phyloP scores from a whole-genome alignment of 1,140 invertebrate genomes.

The Holcopasites calliopsidis region DNA sequence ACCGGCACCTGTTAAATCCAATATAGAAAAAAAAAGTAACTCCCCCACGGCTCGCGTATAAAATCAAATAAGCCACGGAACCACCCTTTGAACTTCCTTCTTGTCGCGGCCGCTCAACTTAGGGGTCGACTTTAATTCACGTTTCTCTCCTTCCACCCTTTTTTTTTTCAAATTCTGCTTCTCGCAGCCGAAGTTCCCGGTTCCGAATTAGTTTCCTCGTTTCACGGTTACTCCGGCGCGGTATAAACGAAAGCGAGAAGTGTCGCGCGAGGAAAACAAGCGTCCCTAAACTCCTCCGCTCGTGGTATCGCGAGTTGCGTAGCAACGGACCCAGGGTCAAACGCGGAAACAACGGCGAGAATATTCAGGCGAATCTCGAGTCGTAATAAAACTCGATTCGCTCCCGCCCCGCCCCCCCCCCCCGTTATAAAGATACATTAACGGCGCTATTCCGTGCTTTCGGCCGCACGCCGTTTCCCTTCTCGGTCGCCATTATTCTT shows the following conservation, averaged over 20 bases:
- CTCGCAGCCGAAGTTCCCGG: neutral
- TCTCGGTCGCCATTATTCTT: constrained; percentile 51
- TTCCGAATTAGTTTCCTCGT: constrained; percentile 31
- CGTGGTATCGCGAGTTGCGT: constrained; percentile 40
- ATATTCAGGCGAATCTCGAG: constrained; percentile 55
- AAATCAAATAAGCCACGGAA: neutral
- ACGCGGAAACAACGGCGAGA: constrained; percentile 41
- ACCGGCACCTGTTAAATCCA: neutral
- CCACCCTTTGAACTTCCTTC: neutral
- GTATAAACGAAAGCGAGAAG: constrained; percentile 39
- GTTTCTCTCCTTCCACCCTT: neutral
- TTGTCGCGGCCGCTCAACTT: constrained; percentile 3
- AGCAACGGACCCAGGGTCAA: constrained; percentile 54
- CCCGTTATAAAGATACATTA: constrained; percentile 64
- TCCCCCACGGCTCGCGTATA: too few species aligned
- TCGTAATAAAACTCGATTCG: constrained; percentile 63
- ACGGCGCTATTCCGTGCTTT: constrained; percentile 47
- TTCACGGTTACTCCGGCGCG: constrained; percentile 15
- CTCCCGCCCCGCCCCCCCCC: too few species aligned
- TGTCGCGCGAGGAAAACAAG: constrained; percentile 15
- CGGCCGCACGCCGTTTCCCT: constrained; percentile 26
- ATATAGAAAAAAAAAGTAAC: neutral
- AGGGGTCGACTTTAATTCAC: constrained; percentile 15
- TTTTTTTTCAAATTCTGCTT: neutral
- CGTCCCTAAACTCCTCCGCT: neutral